A percentile compares a stretch with the other conserved stretches of the same genome.
These are phyloP conservation scores for Thunnus maccoyii DNA, from an alignment of 2,113 vertebrate genomes.

Conservation along the genomic window DNA sequence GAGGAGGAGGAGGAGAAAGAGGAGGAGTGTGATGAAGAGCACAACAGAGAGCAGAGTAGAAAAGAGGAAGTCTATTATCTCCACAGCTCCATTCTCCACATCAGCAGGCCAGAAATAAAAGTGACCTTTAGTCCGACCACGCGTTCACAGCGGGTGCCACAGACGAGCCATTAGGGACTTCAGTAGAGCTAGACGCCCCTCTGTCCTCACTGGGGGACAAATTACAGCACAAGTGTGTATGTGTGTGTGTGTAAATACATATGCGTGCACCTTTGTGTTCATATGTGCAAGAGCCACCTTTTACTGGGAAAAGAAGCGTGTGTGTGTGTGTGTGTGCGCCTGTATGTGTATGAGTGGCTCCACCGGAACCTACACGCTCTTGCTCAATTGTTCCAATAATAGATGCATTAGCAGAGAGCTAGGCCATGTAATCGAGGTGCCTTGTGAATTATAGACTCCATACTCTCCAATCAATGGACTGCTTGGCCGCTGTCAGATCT, in stretches of 20 bases:
- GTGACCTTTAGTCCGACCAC: slow-evolving; percentile 75
- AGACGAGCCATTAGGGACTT: slow-evolving; percentile 69
- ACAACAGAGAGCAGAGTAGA: slow-evolving; percentile 30
- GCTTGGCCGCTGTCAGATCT: slow-evolving; percentile 37
- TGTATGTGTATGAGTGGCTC: not conserved
- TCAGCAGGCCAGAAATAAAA: slow-evolving; percentile 74
- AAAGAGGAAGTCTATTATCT: slow-evolving; percentile 61
- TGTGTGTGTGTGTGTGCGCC: not conserved
- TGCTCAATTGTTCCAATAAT: slow-evolving; percentile 57
- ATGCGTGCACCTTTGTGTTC: not conserved
- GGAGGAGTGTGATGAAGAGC: slow-evolving; percentile 45
- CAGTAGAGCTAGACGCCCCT: slow-evolving; percentile 44
- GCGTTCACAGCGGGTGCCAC: slow-evolving; percentile 64
- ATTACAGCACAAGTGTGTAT: slow-evolving; percentile 33
- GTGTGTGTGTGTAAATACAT: slow-evolving; percentile 5
- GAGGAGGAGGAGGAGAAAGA: not conserved
- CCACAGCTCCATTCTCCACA: slow-evolving; percentile 49
- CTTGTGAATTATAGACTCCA: slow-evolving; percentile 69
- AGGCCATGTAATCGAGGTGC: slow-evolving; percentile 49
- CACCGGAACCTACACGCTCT: not conserved
- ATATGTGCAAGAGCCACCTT: not conserved
- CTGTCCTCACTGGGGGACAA: slow-evolving; percentile 35
- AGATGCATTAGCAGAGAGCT: slow-evolving; percentile 61
- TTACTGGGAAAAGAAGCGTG: not conserved
- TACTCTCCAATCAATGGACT: slow-evolving; percentile 56